Evolutionary conservation across 2,888 invertebrate species (phyloP).

Genomic region (Lumbricus terrestris): DNA sequence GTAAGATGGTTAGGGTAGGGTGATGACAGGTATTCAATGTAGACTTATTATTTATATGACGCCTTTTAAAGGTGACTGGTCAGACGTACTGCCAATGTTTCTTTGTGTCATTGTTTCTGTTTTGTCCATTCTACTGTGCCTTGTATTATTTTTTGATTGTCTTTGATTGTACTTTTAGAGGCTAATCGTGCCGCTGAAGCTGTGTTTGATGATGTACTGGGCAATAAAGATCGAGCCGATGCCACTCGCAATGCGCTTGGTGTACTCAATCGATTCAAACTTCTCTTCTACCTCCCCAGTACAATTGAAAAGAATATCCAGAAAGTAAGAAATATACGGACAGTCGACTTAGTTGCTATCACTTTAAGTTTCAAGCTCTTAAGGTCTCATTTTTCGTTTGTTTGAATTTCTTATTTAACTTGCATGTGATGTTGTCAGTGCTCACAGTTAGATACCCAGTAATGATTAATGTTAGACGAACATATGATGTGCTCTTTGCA

Average conservation of each 20-base stretch:
- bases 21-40: too few relatives aligned
- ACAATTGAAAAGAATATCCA: conserved; percentile 90
- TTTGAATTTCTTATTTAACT: neutral
- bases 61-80: neutral
- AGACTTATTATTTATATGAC: too few relatives aligned
- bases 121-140: neutral
- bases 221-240: conserved; percentile 90
- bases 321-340: conserved; percentile 61
- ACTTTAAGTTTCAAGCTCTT: neutral
- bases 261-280: conserved; percentile 87
- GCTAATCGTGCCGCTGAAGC: conserved; percentile 88
- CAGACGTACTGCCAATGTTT: neutral
- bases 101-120: neutral
- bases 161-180: conserved; percentile 62
- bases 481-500: neutral
- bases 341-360: neutral
- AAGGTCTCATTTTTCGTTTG: neutral
- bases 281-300: conserved; percentile 91
- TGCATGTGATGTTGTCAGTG: too few relatives aligned
- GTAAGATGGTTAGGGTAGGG: too few relatives aligned
- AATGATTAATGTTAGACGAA: neutral
- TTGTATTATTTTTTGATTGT: neutral
- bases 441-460: too few relatives aligned
- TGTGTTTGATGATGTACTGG: conserved; percentile 86
- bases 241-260: conserved; percentile 90